Conservation (phyloP, 2,113 vertebrate genomes). For the Lepus americanus region DNA sequence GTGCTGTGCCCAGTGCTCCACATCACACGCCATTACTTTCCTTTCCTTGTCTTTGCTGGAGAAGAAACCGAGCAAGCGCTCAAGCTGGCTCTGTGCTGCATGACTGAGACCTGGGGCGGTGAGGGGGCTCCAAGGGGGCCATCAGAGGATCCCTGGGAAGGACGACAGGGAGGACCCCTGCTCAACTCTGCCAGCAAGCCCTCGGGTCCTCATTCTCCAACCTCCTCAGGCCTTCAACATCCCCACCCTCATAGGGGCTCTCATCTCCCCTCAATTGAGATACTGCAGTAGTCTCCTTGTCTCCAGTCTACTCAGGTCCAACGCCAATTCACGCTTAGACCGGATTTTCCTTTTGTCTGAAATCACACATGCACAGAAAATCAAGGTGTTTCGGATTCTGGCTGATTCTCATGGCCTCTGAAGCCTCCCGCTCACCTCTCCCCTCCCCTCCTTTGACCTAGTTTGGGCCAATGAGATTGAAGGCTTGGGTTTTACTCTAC, state of each 20-base stretch:
- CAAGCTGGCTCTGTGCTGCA: rapidly evolving
- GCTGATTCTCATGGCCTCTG: neutral
- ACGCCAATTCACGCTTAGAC: no score
- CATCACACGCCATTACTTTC: neutral
- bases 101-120: neutral
- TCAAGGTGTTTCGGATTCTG: neutral
- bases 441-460: neutral
- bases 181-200: no score
- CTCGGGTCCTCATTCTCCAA: neutral
- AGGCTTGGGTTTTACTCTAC: neutral
- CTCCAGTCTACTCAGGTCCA: neutral
- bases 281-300: neutral
- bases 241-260: rapidly evolving
- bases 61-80: neutral
- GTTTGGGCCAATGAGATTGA: neutral
- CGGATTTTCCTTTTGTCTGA: neutral
- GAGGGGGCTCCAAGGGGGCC: neutral
- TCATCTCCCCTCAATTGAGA: neutral
- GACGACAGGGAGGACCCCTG: rapidly evolving
- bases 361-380: neutral
- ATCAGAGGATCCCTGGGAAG: neutral
- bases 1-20: neutral
- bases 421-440: neutral
- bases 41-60: neutral
- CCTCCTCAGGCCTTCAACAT: neutral